A percentile compares a stretch with the other conserved stretches of the same genome.
Conservation (phyloP, 2,797 vertebrate genomes). For the Threskiornis aethiopicus region DNA sequence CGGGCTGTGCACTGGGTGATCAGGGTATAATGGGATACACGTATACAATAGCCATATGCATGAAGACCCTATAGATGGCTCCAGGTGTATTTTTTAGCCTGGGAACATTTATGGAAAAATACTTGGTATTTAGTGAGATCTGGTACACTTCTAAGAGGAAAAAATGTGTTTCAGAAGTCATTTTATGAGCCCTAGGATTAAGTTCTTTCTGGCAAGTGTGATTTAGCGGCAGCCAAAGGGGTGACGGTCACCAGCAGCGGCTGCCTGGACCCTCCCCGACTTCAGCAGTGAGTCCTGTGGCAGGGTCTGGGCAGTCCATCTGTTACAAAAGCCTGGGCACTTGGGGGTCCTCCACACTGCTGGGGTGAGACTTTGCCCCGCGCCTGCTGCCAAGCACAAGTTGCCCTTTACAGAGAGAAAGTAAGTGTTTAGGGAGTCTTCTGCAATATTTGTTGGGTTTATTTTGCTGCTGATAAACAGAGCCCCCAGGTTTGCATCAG, state of each 20-base stretch:
- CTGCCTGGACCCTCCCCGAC: neutral
- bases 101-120: slow-evolving; percentile 7
- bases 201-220: neutral
- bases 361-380: accelerated
- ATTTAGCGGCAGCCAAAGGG: neutral
- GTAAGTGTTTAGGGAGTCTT: neutral
- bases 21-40: neutral
- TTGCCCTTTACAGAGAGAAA: neutral
- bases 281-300: neutral
- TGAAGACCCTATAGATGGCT: neutral
- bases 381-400: neutral
- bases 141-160: neutral
- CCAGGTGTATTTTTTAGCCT: neutral
- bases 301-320: neutral
- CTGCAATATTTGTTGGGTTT: accelerated
- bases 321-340: neutral
- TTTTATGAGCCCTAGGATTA: slow-evolving; percentile 33
- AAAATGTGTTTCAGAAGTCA: neutral
- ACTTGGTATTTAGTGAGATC: neutral
- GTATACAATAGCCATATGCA: neutral
- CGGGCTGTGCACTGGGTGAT: neutral
- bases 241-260: accelerated
- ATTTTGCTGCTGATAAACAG: neutral
- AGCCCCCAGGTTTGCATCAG: neutral
- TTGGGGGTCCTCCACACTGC: neutral